phyloP scores from a whole-genome alignment of 2,113 vertebrate species.

The Neodontobutis hainanensis region DNA sequence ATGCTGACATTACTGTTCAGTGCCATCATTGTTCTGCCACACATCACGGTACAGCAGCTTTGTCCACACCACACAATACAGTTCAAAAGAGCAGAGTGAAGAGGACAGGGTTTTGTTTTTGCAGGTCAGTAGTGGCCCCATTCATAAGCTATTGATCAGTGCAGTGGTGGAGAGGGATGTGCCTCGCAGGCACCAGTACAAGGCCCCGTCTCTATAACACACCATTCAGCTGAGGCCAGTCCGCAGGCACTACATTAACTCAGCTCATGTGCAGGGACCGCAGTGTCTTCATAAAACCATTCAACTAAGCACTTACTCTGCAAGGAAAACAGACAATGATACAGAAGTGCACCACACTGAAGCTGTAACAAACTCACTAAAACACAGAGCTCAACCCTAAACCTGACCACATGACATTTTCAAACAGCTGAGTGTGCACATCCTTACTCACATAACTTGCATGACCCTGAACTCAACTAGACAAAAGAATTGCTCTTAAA shows the following conservation, averaged over 20 bases:
- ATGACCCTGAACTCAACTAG: no score
- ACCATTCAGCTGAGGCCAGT: constrained; percentile 55
- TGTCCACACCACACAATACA: constrained; percentile 63
- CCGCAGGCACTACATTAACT: constrained; percentile 60
- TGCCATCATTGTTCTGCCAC: constrained; percentile 55
- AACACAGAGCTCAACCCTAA: not conserved
- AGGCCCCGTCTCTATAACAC: constrained; percentile 41
- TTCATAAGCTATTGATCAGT: constrained; percentile 66
- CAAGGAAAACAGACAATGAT: constrained; percentile 5
- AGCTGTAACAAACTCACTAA: no score
- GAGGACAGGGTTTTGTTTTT: constrained; percentile 62
- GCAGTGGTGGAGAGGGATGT: constrained; percentile 43
- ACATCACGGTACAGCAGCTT: constrained; percentile 55
- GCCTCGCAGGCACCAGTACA: constrained; percentile 53
- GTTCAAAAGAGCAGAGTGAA: constrained; percentile 68
- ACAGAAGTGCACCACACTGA: not conserved
- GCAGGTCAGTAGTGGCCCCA: constrained; percentile 55
- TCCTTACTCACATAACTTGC: no score
- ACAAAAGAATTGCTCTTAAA: no score
- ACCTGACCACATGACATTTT: not conserved
- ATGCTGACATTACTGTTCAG: constrained; percentile 44
- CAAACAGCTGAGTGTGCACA: not conserved
- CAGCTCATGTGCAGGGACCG: constrained; percentile 33
- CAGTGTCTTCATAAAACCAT: constrained; percentile 29
- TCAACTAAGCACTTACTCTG: constrained; percentile 54